These are phyloP conservation scores for Linnaemya tessellans DNA, from an alignment of 2,888 invertebrate genomes.

Conservation along the genomic window DNA sequence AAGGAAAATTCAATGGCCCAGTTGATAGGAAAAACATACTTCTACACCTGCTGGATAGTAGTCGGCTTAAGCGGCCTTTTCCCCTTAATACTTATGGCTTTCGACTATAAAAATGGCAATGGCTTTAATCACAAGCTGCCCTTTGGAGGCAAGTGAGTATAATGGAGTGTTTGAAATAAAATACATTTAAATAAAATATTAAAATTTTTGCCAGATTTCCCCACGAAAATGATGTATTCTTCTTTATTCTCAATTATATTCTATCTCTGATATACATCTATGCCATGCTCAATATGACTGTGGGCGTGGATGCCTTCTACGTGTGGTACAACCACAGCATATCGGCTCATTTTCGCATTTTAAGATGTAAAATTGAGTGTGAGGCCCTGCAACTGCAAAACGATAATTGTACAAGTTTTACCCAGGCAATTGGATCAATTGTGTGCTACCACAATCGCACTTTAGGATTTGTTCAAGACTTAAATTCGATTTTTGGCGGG, in stretches of 20 bases:
- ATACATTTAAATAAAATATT: too few species aligned
- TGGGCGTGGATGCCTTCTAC: conserved; percentile 65
- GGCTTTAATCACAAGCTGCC: conserved; percentile 31
- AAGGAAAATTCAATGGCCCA: conserved; percentile 32
- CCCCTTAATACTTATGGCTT: conserved; percentile 36
- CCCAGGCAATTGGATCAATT: conserved; percentile 31
- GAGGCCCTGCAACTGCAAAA: conserved; percentile 13
- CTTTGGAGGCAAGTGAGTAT: conserved; percentile 51
- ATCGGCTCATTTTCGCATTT: conserved; percentile 70
- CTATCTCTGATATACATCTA: conserved; percentile 44
- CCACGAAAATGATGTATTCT: neutral
- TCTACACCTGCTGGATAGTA: conserved; percentile 31
- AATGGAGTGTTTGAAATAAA: neutral
- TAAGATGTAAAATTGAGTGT: conserved; percentile 55
- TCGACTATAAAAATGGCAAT: conserved; percentile 30
- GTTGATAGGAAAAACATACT: conserved; percentile 38
- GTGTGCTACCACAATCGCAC: conserved; percentile 54
- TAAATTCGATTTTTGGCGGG: conserved; percentile 64
- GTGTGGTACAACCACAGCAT: conserved; percentile 71
- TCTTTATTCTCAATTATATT: conserved; percentile 32
- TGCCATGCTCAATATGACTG: conserved; percentile 40
- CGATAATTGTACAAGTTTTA: conserved; percentile 17
- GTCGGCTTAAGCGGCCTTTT: conserved; percentile 6
- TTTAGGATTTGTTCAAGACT: conserved; percentile 50
- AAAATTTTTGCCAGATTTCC: conserved; percentile 36